Percentiles rank a stretch among this genome's conserved stretches.
Evolutionary conservation across 2,113 vertebrate species (phyloP).

Genomic region (Ctenodactylus gundi): DNA sequence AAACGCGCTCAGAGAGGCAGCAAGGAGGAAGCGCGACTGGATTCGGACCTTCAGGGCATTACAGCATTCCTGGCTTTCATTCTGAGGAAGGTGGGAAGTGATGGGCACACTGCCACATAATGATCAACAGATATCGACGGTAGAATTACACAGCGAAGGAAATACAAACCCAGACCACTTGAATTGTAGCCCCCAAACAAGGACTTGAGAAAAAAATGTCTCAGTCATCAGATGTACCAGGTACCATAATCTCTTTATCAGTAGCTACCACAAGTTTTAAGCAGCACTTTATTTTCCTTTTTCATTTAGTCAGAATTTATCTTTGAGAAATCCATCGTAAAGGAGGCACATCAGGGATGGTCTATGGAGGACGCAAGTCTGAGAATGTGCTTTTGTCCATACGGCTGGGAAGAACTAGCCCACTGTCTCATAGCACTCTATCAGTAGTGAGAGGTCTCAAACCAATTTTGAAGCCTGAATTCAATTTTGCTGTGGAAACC

Average conservation of each 20-base stretch:
- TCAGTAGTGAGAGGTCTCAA: neutral
- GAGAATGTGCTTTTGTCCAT: neutral
- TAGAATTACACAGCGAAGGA: neutral
- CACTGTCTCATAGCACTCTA: neutral
- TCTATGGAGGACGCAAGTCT: neutral
- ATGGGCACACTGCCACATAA: neutral
- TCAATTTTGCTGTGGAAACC: neutral
- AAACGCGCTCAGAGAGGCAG: neutral
- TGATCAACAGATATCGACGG: neutral
- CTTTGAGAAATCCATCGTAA: neutral
- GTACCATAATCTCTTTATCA: neutral
- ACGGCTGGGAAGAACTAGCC: neutral
- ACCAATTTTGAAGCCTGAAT: neutral
- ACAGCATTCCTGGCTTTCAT: neutral
- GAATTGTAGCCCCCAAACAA: neutral
- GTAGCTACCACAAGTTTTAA: neutral
- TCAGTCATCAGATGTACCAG: neutral
- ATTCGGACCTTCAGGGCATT: neutral
- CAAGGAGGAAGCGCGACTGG: neutral
- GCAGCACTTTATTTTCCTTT: neutral
- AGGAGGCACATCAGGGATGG: neutral
- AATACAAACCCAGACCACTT: neutral
- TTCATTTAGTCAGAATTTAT: neutral
- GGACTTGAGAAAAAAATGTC: neutral
- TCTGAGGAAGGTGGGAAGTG: neutral